Evolutionary conservation across 2,113 vertebrate species (phyloP), one percentile per base, ranked within the genome.

Genomic region (Tautogolabrus adspersus): DNA sequence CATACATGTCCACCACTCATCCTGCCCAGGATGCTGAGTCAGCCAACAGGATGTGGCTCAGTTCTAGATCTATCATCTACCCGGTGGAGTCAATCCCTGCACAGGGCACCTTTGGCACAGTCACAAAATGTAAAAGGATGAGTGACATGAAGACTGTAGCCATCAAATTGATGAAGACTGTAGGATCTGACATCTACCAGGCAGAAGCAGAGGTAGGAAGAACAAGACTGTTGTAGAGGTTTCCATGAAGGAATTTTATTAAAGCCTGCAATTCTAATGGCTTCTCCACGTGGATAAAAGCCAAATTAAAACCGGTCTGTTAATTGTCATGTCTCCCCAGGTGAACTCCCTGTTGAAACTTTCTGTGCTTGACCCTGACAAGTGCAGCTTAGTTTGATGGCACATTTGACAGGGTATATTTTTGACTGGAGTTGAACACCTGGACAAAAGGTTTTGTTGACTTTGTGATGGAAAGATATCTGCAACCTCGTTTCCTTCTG

Each of bases 401-500:
- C 8, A 68, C 58, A 5, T 16, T 3, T 0, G 42, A 61, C 42
- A 55, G 11, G 15, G 46, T 22, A n/a, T 13, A 77, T 1, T 19
- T 38, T 34, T 83, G 76, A 34, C 21, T 83, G 0, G 72, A 34
- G 16, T 87, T 87, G 60, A 87, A 18, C 21, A 55, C 3, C 55
- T 81, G 22, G 66, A 84, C 23, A 60, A 42, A 49, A 75, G 30
- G 18, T 77, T 47, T 79, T 2, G 13, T 5, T 8, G 55, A 77
- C 15, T 66, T 73, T 8, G 46, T 79, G 23, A 26, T 5, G 34
- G 19, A 75, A 10, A 75, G 49, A 10, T 2, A 30, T 15, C 62
- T 40, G 15, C 9, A 1, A 3, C 72, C 58, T 66, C 63, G 5
- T 34, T 34, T 77, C 1, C 54, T 6, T 26, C 62, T 69, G 10